Base-by-base conservation (phyloP, 35 echinoderm and acorn worm species). In the Eucidaris tribuloides region DNA sequence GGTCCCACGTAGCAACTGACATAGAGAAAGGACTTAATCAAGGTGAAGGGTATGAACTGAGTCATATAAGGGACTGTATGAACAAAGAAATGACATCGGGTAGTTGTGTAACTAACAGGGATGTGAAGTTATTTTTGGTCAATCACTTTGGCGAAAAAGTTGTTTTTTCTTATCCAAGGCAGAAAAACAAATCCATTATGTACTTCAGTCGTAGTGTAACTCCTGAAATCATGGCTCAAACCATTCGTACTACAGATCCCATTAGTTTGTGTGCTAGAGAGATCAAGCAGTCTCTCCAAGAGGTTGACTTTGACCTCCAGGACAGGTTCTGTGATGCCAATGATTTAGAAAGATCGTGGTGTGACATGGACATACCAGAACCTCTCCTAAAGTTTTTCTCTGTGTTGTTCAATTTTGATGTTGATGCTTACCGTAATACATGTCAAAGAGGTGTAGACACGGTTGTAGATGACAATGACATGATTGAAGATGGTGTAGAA, bases 41-140 rank as follows among this genome's bases (percentile, higher is more conserved):
- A 19, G 62, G 62, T 66, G 62, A 66, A 11, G 62, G 62, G 11
- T 66, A 66, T 66, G 62, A 66, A 29, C 62, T 66, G 15, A 66
- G 62, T 66, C 31, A 15, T 66, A 30, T 66, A 11, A 66, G 50
- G 22, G 50, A 55, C 22, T 13, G 9, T 66, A 66, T 15, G 11
- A 66, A 29, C 31, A 29, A 66, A 66, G 15, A 15, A 15, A 15
- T 15, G 15, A 11, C 11, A 66, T 15, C 15, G 31, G 28, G 11
- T 29, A 29, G n/a, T n/a, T n/a, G 28, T 15, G 62, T 66, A 7
- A 66, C 9, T 30, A 66, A 66, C 62, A 11, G 31, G 28, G 62
- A 66, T 19, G 62, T 66, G 28, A 66, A 66, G 28, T 19, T 66
- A 11, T 30, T 66, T 66, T 30, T 66, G 9, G 28, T 30, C 11